Evolutionary conservation across 2,797 vertebrate genomes (phyloP).

Genomic region (Catharus ustulatus): DNA sequence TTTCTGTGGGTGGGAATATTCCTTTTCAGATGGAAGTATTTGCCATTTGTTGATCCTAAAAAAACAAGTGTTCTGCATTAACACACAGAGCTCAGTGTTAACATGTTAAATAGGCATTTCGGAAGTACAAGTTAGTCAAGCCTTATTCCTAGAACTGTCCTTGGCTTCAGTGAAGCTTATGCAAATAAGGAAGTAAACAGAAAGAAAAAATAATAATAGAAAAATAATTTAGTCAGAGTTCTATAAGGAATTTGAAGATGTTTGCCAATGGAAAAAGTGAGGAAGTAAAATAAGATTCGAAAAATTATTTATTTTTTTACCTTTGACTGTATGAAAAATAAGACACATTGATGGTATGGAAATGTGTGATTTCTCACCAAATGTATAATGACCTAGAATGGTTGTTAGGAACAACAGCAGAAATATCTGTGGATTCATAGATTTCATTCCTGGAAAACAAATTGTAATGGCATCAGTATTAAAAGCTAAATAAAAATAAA

Average conservation of each 20-base stretch:
- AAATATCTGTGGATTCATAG: background rate
- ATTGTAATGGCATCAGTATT: background rate
- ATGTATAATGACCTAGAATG: background rate
- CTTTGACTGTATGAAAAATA: background rate
- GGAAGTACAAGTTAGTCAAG: background rate
- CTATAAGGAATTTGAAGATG: background rate
- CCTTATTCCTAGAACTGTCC: conserved; percentile 19
- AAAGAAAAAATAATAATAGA: background rate
- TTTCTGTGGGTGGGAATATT: conserved; percentile 41
- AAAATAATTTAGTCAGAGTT: background rate
- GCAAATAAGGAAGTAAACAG: conserved; percentile 10
- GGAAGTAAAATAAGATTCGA: background rate
- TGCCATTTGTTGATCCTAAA: conserved; percentile 26
- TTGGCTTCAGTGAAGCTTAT: background rate
- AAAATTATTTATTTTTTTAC: background rate
- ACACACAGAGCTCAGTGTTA: background rate
- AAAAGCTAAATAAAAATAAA: background rate
- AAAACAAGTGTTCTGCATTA: background rate
- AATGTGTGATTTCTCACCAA: background rate
- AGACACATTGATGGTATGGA: background rate
- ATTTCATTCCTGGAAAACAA: conserved; percentile 26
- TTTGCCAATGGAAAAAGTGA: background rate
- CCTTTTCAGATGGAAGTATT: conserved; percentile 46
- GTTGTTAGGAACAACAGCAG: background rate
- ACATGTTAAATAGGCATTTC: background rate